Evolutionary conservation across 1,140 invertebrate species (phyloP), one percentile per base, ranked within the genome.

Genomic region (Notospermus geniculatus): DNA sequence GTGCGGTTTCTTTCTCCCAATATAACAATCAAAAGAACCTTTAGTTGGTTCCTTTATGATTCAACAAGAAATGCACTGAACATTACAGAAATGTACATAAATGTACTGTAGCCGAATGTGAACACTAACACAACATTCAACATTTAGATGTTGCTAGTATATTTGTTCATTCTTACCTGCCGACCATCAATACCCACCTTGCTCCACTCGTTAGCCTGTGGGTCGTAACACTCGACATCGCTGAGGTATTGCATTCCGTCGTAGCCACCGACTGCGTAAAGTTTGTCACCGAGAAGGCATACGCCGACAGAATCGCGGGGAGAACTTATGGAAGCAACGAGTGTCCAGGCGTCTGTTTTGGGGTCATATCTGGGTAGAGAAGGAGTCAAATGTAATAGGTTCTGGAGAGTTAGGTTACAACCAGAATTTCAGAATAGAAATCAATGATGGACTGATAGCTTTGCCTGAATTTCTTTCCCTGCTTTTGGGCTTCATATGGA

Each of bases 281-380:
- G 66, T 54, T 71, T 72, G 62, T 80, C 79, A 1, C 79, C 79
- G 1, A 82, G 65, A 4, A 76, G 67, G 65, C 78, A 79, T 45
- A 81, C 69, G 1, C 79, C 79, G 7, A 81, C 76, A 29, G 80
- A 78, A 70, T 82, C 80, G 15, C 78, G 63, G 0, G 79, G 76
- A 30, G 73, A 73, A 62, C 73, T 74, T 27, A 82, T 78, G 0
- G 78, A 68, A 7, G 80, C 66, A 13, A 82, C 77, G 64, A 77
- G 74, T 22, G 80, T 82, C 80, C 80, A 82, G 60, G 78, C 75
- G 71, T 82, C 80, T 43, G 78, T 80, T 54, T 77, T 78, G 1
- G 79, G 76, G 64, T 83, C 80, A 72, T 81, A 82, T 54, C 79
- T 80, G 61, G 11, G 32, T 5, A 55, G 53, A 32, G 15, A 45